These are phyloP conservation scores for Pseudorhombus dupliciocellatus DNA, from an alignment of 2,113 vertebrate species.

Conservation along the genomic window DNA sequence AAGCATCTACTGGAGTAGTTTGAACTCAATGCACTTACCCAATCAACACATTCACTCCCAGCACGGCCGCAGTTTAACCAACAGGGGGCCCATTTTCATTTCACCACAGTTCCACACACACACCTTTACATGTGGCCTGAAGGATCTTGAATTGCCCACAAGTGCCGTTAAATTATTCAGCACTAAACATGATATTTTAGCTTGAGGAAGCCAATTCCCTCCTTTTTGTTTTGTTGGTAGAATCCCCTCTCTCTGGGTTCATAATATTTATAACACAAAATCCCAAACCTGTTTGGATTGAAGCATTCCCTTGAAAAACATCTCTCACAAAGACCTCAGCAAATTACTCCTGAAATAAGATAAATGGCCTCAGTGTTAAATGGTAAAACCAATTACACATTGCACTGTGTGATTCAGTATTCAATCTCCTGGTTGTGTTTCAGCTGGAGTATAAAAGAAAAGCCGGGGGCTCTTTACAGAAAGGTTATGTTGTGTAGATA, in stretches of 20 bases:
- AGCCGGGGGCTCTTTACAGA: neutral
- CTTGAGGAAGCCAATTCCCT: too few relatives aligned
- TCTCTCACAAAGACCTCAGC: neutral
- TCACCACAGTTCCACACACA: neutral
- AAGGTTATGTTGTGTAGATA: neutral
- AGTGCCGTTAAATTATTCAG: too few relatives aligned
- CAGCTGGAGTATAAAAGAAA: constrained; percentile 17
- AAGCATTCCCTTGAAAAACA: too few relatives aligned
- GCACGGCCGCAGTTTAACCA: neutral
- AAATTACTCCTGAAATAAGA: constrained; percentile 18
- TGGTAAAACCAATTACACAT: neutral
- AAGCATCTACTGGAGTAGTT: neutral
- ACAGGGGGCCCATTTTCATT: neutral
- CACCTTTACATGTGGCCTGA: too few relatives aligned
- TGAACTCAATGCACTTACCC: neutral
- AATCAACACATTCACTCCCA: neutral
- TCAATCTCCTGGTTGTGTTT: neutral
- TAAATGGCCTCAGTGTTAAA: neutral
- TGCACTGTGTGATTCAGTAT: neutral
- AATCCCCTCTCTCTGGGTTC: too few relatives aligned
- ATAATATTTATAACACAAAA: too few relatives aligned
- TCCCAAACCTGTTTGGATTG: too few relatives aligned
- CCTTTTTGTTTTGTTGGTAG: too few relatives aligned
- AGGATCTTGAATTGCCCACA: too few relatives aligned
- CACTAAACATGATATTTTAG: too few relatives aligned